Evolutionary conservation across 2,113 vertebrate genomes (phyloP).

Genomic region (Lepus americanus): DNA sequence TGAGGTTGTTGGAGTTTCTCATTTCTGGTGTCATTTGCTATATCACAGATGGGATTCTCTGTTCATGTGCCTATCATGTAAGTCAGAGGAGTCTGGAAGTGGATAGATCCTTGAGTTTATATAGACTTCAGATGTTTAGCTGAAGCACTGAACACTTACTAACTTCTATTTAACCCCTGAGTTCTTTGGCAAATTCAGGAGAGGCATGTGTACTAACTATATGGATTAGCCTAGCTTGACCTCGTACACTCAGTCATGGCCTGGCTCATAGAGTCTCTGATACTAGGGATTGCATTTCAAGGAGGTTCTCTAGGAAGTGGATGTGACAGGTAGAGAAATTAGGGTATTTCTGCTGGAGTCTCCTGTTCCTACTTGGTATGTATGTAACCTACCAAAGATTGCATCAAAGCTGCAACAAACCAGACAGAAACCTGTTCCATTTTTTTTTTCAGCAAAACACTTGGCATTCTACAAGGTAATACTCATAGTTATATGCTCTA

Average conservation of each 20-base stretch:
- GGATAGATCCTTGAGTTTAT: not conserved
- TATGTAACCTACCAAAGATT: not conserved
- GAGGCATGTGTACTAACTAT: not conserved
- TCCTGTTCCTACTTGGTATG: not conserved
- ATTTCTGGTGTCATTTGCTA: not conserved
- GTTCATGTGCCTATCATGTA: not conserved
- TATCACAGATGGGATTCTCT: not conserved
- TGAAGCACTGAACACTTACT: not conserved
- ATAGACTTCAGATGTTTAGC: not conserved
- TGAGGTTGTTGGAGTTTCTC: not conserved
- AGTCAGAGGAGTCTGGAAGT: not conserved
- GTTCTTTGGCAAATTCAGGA: not conserved
- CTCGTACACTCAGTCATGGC: not conserved
- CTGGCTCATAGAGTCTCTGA: not conserved
- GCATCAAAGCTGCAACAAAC: not conserved
- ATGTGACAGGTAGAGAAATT: not conserved
- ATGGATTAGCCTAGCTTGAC: not conserved
- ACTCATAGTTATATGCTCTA: not conserved
- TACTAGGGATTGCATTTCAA: not conserved
- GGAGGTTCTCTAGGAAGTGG: not conserved
- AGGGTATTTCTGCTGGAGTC: not conserved
- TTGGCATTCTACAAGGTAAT: not conserved
- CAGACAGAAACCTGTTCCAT: not conserved
- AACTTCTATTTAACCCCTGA: not conserved
- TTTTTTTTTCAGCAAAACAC: not conserved